Evolutionary conservation across 2,113 vertebrate genomes (phyloP).

Genomic region (Ammodramus savannarum): DNA sequence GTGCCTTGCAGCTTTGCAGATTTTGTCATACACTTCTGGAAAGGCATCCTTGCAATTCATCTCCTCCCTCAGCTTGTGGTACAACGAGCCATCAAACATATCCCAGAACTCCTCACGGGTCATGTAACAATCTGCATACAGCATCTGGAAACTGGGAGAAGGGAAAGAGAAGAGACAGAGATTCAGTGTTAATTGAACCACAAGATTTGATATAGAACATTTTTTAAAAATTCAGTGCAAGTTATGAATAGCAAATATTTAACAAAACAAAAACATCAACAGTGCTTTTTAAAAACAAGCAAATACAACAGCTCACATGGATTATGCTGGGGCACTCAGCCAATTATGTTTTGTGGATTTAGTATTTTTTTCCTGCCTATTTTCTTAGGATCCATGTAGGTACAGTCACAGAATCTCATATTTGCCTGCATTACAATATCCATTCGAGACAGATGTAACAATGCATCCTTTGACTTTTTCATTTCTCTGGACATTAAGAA

Average conservation of each 20-base stretch:
- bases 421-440: neutral
- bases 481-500: neutral
- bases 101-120: constrained; percentile 95
- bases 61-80: constrained; percentile 87
- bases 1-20: constrained; percentile 95
- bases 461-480: neutral
- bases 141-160: constrained; percentile 91
- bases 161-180: neutral
- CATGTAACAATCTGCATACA: constrained; percentile 98
- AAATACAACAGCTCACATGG: neutral
- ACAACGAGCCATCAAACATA: constrained; percentile 94
- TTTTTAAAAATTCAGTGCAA: neutral
- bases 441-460: neutral
- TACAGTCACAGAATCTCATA: rapidly evolving
- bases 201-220: neutral
- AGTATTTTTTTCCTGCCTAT: neutral
- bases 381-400: neutral
- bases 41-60: constrained; percentile 90
- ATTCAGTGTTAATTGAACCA: neutral
- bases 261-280: neutral
- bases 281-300: neutral
- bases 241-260: neutral
- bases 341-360: neutral
- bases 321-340: neutral
- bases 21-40: constrained; percentile 96